Conservation (phyloP, 2,797 vertebrate species). For the Cacajao melanocephalus region DNA sequence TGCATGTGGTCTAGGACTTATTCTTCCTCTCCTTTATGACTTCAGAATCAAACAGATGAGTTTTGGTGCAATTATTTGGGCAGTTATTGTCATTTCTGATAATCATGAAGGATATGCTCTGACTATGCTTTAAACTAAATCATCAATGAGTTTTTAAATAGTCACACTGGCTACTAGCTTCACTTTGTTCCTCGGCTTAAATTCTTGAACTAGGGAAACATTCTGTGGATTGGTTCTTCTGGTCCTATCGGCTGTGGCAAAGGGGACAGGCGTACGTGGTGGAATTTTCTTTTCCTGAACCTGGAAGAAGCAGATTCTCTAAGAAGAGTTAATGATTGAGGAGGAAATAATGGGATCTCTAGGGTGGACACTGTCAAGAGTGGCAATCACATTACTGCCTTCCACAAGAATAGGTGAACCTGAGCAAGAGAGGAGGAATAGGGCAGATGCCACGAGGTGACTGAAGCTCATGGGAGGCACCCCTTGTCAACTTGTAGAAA, state of each 20-base stretch:
- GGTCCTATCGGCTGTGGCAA: background rate
- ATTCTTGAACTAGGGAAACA: background rate
- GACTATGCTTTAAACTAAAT: background rate
- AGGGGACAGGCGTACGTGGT: background rate
- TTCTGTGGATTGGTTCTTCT: background rate
- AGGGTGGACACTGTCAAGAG: background rate
- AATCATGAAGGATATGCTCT: background rate
- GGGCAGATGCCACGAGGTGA: background rate
- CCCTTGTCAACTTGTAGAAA: background rate
- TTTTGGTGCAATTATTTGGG: background rate
- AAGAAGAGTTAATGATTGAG: background rate
- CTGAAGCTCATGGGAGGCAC: background rate
- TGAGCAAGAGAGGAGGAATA: background rate
- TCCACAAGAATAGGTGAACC: background rate
- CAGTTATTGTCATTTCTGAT: background rate
- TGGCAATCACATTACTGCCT: background rate
- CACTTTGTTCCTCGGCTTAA: constrained; percentile 21
- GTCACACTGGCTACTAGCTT: background rate
- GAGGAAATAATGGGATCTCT: background rate
- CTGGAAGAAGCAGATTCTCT: background rate
- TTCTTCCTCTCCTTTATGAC: background rate
- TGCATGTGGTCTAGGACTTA: background rate
- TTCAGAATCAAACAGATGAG: background rate
- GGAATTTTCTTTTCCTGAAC: background rate
- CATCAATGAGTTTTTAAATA: background rate